Percentiles rank a stretch among this genome's conserved stretches.
Evolutionary conservation across 1,140 invertebrate species (phyloP).

Genomic region (Drosophila athabasca): DNA sequence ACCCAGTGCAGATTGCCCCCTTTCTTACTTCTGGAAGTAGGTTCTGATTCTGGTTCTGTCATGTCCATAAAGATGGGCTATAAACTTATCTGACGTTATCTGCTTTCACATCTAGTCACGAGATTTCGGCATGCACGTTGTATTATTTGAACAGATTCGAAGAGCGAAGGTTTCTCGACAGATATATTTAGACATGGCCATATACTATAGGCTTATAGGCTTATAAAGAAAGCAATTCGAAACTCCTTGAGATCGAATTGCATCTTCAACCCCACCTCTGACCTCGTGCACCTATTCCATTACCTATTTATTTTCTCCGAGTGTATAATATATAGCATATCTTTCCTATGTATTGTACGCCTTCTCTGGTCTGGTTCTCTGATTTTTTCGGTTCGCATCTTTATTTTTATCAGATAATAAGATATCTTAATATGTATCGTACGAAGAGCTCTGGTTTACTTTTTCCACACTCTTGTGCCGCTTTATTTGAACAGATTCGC

Average conservation of each 20-base stretch:
- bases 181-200: slow-evolving; percentile 24
- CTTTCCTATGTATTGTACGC: slow-evolving; percentile 1
- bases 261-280: no score
- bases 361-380: neutral
- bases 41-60: neutral
- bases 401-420: slow-evolving; percentile 39
- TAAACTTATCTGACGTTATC: slow-evolving; percentile 29
- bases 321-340: slow-evolving; percentile 47
- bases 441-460: slow-evolving; percentile 19
- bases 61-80: slow-evolving; percentile 45
- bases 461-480: slow-evolving; percentile 16
- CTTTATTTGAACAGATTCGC: slow-evolving; percentile 45
- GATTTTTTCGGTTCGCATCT: slow-evolving; percentile 23
- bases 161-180: slow-evolving; percentile 3
- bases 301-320: slow-evolving; percentile 18
- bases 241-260: no score
- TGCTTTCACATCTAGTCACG: slow-evolving; percentile 27
- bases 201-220: neutral
- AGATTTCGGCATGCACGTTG: slow-evolving; percentile 31
- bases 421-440: slow-evolving; percentile 5
- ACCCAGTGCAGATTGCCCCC: neutral
- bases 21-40: neutral
- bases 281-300: neutral
- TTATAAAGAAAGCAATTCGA: no score
- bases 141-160: slow-evolving; percentile 36